Evolutionary conservation across 2,797 vertebrate species (phyloP), one percentile per base, ranked within the genome.

Genomic region (Crenuchus spilurus): DNA sequence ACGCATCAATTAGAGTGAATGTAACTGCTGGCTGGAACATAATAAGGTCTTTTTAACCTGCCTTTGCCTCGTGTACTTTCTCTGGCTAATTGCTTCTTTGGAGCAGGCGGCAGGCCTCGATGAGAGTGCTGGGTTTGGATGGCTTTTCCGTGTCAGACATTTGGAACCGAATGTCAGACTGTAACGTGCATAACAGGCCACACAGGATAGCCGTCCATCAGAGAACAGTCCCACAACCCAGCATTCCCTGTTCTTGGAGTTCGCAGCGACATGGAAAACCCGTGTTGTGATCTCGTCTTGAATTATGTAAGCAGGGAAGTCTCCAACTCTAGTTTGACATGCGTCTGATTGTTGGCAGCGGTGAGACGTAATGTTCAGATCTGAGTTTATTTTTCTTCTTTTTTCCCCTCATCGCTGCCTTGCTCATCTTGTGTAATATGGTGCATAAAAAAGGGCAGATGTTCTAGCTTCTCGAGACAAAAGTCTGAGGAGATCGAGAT

Each of bases 121-220:
- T 74, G 76, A 75, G 63, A 58, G 63, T 41, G 62, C 14, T 26
- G 22, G 70, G 26, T 75, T 76, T 83, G 74, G 67, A 46, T 63
- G 46, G 7, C 11, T 35, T 74, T 68, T 54, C 57, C 54, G 46
- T 68, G 77, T 79, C 67, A 74, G 37, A 28, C 57, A 8, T 74
- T 64, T 68, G 62, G 61, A 74, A 28, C 7, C 44, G 61, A 75
- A 73, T 72, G 10, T 54, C 63, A 70, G 54, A 70, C 72, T 78
- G 70, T 76, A 65, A 57, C 58, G 33, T 65, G 71, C 37, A 35
- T 72, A 74, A 65, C 24, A 62, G 66, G 70, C 76, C 79, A 79
- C 79, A 78, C 79, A 80, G 74, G 66, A 78, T 64, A 58, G 58
- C 46, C 64, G 64, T 37, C 67, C 54, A 37, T 66, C 67, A 71